Conservation (phyloP, 1,140 invertebrate species). For the Piezodorus guildinii region DNA sequence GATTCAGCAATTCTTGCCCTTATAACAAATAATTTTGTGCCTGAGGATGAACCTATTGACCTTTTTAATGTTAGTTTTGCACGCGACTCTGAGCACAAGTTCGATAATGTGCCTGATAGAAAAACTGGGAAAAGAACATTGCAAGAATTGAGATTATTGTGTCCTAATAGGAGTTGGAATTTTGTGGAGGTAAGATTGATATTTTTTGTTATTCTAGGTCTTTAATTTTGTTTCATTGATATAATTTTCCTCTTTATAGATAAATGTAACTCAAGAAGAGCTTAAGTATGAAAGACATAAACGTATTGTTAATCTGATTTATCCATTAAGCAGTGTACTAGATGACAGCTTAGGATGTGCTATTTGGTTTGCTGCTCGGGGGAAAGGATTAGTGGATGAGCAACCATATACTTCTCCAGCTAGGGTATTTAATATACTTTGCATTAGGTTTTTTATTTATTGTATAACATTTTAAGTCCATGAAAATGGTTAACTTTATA, state of each 20-base stretch:
- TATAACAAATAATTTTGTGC: slow-evolving; percentile 61
- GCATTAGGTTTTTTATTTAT: background rate
- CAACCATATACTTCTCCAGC: slow-evolving; percentile 46
- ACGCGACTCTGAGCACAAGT: slow-evolving; percentile 30
- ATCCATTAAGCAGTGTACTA: slow-evolving; percentile 74
- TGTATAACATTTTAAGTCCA: too few species aligned
- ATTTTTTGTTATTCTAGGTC: background rate
- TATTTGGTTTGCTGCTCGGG: slow-evolving; percentile 87
- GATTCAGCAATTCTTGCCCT: slow-evolving; percentile 83
- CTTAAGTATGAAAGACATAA: slow-evolving; percentile 42
- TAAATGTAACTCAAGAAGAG: slow-evolving; percentile 63
- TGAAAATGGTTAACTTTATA: too few species aligned
- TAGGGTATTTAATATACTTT: slow-evolving; percentile 41
- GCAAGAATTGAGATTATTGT: slow-evolving; percentile 54
- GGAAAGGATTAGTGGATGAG: slow-evolving; percentile 40
- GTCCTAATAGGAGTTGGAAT: slow-evolving; percentile 57
- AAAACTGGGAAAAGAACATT: slow-evolving; percentile 61
- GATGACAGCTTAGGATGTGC: slow-evolving; percentile 92
- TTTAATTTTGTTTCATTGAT: slow-evolving; percentile 1
- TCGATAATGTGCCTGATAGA: slow-evolving; percentile 63
- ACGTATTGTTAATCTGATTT: slow-evolving; percentile 61
- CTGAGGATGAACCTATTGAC: slow-evolving; percentile 64
- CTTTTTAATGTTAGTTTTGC: slow-evolving; percentile 96
- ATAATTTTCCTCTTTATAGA: slow-evolving; percentile 36
- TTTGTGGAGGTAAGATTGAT: slow-evolving; percentile 46